Evolutionary conservation across 2,888 invertebrate genomes (phyloP).

Genomic region (Trisateles emortualis): DNA sequence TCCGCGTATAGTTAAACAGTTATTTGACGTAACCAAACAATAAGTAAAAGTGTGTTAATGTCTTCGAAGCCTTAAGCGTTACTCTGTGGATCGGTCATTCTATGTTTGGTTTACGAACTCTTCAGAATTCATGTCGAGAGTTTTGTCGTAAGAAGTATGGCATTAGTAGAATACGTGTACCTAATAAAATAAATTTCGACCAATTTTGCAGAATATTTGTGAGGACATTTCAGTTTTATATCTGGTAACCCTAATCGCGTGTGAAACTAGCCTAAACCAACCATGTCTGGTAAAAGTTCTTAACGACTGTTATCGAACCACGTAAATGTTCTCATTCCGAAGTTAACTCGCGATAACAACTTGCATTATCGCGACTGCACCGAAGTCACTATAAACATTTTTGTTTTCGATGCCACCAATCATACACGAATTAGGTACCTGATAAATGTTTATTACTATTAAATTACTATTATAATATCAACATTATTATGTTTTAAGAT

Average conservation of each 20-base stretch:
- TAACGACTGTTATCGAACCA: slow-evolving; percentile 20
- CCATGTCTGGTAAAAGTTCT: slow-evolving; percentile 8
- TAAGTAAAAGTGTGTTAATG: slow-evolving; percentile 33
- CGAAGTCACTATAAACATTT: slow-evolving; percentile 25
- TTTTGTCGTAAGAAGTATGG: too few species aligned
- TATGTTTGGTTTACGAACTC: slow-evolving; percentile 12
- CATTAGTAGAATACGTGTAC: too few species aligned
- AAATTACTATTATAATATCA: slow-evolving; percentile 7
- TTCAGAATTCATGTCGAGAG: slow-evolving; percentile 13
- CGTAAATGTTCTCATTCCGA: slow-evolving; percentile 30
- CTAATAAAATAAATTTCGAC: background rate
- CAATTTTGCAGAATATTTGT: too few species aligned
- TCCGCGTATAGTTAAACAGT: background rate
- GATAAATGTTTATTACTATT: background rate
- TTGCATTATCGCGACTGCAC: slow-evolving; percentile 27
- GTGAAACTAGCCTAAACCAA: slow-evolving; percentile 3
- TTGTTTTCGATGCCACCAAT: slow-evolving; percentile 18
- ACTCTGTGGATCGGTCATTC: slow-evolving; percentile 11
- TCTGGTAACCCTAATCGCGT: background rate
- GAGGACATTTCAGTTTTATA: too few species aligned
- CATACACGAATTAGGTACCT: background rate
- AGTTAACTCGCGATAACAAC: slow-evolving; percentile 29
- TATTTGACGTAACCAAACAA: slow-evolving; percentile 17
- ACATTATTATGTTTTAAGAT: background rate
- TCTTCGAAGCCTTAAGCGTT: slow-evolving; percentile 17